Percentiles rank a stretch among this genome's conserved stretches.
Evolutionary conservation across 2,888 invertebrate genomes (phyloP).

Genomic region (Elegia similella): DNA sequence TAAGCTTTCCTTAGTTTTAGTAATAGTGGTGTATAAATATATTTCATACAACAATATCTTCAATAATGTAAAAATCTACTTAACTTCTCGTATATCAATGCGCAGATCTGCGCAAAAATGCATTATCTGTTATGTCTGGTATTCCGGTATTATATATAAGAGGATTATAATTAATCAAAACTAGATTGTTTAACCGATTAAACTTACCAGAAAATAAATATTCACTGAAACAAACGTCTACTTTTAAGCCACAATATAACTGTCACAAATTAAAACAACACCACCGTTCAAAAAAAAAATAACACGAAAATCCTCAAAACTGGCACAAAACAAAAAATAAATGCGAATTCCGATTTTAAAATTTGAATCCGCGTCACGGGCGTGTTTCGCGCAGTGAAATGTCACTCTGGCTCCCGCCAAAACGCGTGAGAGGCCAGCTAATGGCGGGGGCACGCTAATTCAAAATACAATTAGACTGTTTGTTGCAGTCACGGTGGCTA

Average conservation of each 20-base stretch:
- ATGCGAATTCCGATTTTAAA: slow-evolving; percentile 1
- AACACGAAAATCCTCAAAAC: not conserved
- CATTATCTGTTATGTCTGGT: too few species aligned
- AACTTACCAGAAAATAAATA: not conserved
- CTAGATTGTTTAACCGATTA: too few species aligned
- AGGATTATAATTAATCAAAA: not conserved
- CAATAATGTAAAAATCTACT: too few species aligned
- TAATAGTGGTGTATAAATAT: too few species aligned
- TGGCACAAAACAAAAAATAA: slow-evolving; percentile 1
- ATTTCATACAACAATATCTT: too few species aligned
- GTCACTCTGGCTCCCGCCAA: slow-evolving; percentile 57
- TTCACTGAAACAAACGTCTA: not conserved
- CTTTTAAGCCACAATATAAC: too few species aligned
- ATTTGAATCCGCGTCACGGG: slow-evolving; percentile 25
- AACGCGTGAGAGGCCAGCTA: slow-evolving; percentile 35
- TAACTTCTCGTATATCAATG: too few species aligned
- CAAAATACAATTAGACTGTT: slow-evolving; percentile 28
- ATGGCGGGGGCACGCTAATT: slow-evolving; percentile 38
- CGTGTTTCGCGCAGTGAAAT: slow-evolving; percentile 61
- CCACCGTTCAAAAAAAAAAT: not conserved
- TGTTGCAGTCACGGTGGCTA: slow-evolving; percentile 21
- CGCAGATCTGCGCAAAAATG: too few species aligned
- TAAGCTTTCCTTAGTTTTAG: too few species aligned
- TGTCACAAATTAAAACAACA: too few species aligned
- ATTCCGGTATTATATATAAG: too few species aligned